phyloP scores from a whole-genome alignment of 2,113 vertebrate genomes.

The Chamaea fasciata region DNA sequence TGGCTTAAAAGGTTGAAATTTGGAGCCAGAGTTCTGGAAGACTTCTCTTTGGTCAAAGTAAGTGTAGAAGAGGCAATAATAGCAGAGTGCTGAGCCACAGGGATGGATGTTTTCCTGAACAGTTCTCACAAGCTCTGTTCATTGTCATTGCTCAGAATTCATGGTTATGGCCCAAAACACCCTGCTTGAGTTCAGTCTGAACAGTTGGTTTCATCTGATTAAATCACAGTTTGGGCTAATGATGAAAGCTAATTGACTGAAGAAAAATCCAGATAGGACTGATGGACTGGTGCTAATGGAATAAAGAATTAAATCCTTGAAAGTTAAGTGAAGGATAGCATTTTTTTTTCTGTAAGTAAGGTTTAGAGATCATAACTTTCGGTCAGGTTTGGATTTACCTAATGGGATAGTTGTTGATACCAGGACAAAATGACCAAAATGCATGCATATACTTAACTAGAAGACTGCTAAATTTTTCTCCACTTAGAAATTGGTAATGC shows the following conservation, averaged over 20 bases:
- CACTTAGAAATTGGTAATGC: not conserved
- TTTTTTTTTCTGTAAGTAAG: not conserved
- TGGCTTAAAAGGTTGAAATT: not conserved
- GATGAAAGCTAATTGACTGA: not conserved
- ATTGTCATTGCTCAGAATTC: not conserved
- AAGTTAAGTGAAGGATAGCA: not conserved
- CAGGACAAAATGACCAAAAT: not conserved
- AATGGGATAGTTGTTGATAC: not conserved
- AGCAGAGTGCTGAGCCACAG: rapidly evolving
- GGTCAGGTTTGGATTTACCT: not conserved
- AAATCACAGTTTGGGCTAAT: not conserved
- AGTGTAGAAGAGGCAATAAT: not conserved
- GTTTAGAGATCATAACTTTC: not conserved
- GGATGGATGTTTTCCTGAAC: not conserved
- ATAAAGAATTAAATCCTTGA: not conserved
- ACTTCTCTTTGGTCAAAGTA: not conserved
- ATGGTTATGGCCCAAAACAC: not conserved
- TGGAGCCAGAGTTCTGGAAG: not conserved
- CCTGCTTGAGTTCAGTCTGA: not conserved
- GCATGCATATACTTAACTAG: not conserved
- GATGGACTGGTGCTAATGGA: not conserved
- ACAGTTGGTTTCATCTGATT: not conserved
- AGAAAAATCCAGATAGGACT: not conserved
- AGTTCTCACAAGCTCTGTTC: not conserved
- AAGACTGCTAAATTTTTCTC: not conserved